Evolutionary conservation across 2,888 invertebrate species (phyloP), one percentile per base, ranked within the genome.

Genomic region (Allygus modestus): DNA sequence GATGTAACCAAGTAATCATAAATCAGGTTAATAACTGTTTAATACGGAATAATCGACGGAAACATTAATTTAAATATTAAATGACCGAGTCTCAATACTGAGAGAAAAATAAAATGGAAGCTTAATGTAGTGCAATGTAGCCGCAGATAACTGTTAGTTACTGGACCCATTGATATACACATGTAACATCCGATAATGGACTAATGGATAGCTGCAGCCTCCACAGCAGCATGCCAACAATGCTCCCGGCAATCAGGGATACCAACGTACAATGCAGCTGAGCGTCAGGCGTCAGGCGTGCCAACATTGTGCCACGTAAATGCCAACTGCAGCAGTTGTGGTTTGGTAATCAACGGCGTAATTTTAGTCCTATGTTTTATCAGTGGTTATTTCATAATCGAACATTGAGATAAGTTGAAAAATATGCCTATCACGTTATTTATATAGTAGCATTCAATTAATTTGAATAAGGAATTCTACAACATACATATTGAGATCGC

Each of bases 221-320:
- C 1, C n/a, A 20, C 43, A 43, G 9, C 65, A 65, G 73, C 37
- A 37, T 73, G 43, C 37, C 73, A 73, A 73, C 73, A 73, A 73
- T 73, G 73, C 73, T 1, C 12, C 31, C 37, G n/a, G 73, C 73
- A 73, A 73, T 73, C 73, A 73, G 73, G 28, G 65, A 28, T 65
- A 17, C 65, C 65, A 65, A 65, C 65, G 12, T 37, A 17, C 73
- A 73, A 37, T 17, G n/a, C n/a, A n/a, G 33, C 69, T 33, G 9
- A 33, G 31, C 69, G 31, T 4, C 20, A 28, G 20, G 23, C 23
- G 58, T 20, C 58, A 23, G 65, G 17, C 28, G 31, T 65, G 31
- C 65, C 65, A 65, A 65, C 65, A 5, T 4, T 28, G 58, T 15
- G 2, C 1, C 51, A 51, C 51, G n/a, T n/a, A 51, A 51, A 51